Evolutionary conservation across 2,888 invertebrate species (phyloP).

Genomic region (Sesamia inferens): DNA sequence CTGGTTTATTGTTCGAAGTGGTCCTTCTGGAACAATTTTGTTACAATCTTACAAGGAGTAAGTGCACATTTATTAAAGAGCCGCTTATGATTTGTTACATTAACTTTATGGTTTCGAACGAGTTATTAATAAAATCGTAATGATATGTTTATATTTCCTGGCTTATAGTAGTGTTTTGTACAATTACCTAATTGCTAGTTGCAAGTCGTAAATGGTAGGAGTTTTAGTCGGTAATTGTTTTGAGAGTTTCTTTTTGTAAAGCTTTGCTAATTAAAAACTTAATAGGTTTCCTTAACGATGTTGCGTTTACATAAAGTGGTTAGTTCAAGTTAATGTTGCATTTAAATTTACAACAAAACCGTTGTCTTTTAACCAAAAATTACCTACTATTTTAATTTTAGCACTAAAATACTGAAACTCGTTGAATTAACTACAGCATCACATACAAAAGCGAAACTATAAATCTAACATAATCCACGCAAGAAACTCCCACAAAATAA

Average conservation of each 20-base stretch:
- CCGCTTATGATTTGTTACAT: slow-evolving; percentile 61
- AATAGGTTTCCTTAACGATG: slow-evolving; percentile 19
- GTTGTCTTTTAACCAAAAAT: background rate
- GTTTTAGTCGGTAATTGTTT: slow-evolving; percentile 12
- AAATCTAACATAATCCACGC: slow-evolving; percentile 32
- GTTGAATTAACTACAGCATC: slow-evolving; percentile 6
- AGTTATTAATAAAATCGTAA: slow-evolving; percentile 60
- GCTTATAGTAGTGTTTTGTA: slow-evolving; percentile 28
- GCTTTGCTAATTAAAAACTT: slow-evolving; percentile 2
- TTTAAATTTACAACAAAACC: slow-evolving; percentile 7
- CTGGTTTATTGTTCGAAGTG: background rate
- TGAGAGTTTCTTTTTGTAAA: slow-evolving; percentile 9
- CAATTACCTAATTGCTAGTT: slow-evolving; percentile 47
- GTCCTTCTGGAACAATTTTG: slow-evolving; percentile 27
- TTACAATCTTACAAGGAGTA: slow-evolving; percentile 2
- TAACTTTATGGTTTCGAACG: slow-evolving; percentile 56
- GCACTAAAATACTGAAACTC: slow-evolving; percentile 1
- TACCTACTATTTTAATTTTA: slow-evolving; percentile 13
- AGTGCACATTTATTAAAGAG: slow-evolving; percentile 52
- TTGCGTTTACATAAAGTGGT: slow-evolving; percentile 12
- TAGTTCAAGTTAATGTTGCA: slow-evolving; percentile 6
- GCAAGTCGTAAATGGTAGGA: slow-evolving; percentile 8
- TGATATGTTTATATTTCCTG: slow-evolving; percentile 67
- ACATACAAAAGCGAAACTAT: slow-evolving; percentile 32
- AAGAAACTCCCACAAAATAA: slow-evolving; percentile 28